Conservation (phyloP, 2,797 vertebrate genomes). For the Monodelphis domestica region DNA sequence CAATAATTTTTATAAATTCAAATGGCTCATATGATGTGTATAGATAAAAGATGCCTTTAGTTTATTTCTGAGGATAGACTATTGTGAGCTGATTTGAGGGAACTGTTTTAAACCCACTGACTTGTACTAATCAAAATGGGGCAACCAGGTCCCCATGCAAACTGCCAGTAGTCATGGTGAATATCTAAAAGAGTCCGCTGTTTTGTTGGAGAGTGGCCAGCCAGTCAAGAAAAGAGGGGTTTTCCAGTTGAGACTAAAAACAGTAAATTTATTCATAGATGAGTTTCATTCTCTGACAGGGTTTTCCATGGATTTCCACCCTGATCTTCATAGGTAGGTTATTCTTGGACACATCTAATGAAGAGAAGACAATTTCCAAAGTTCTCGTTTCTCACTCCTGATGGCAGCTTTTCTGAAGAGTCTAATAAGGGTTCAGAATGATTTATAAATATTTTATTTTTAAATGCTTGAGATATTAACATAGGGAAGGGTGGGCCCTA, state of each 20-base stretch:
- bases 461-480: background rate
- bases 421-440: background rate
- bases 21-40: conserved; percentile 62
- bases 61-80: conserved; percentile 62
- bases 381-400: conserved; percentile 43
- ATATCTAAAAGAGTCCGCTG: conserved; percentile 78
- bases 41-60: conserved; percentile 54
- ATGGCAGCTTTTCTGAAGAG: conserved; percentile 1
- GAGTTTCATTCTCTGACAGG: conserved; percentile 74
- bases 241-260: conserved; percentile 80
- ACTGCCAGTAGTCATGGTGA: conserved; percentile 55
- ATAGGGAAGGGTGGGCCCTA: background rate
- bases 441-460: background rate
- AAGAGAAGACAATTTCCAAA: conserved; percentile 65
- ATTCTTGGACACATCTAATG: conserved; percentile 69
- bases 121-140: conserved; percentile 14
- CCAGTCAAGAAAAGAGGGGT: conserved; percentile 63
- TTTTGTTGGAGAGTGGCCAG: conserved; percentile 76
- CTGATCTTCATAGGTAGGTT: conserved; percentile 73
- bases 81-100: conserved; percentile 28
- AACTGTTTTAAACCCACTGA: conserved; percentile 50
- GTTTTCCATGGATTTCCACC: conserved; percentile 75
- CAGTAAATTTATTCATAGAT: conserved; percentile 76
- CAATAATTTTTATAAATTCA: conserved; percentile 53
- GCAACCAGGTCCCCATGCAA: conserved; percentile 49